phyloP scores from a whole-genome alignment of 1,140 invertebrate genomes.

The Leptopilina boulardi region DNA sequence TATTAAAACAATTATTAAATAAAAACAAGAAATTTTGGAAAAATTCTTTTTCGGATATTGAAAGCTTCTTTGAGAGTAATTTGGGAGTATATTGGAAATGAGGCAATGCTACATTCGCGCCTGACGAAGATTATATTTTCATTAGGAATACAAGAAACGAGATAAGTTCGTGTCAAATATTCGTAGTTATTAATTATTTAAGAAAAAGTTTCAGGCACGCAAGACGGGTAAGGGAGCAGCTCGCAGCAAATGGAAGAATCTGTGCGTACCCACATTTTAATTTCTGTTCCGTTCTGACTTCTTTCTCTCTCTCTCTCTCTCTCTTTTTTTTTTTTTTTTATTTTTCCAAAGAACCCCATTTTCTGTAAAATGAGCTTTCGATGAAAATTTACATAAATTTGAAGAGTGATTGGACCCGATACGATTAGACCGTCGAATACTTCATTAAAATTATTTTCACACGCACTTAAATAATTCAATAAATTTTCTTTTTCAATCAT shows the following conservation, averaged over 20 bases:
- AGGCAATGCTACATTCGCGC: constrained; percentile 53
- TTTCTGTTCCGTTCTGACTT: constrained; percentile 26
- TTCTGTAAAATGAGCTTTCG: constrained; percentile 16
- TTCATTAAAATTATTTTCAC: constrained; percentile 22
- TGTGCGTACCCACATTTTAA: constrained; percentile 46
- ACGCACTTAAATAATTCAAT: constrained; percentile 10
- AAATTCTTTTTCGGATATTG: constrained; percentile 39
- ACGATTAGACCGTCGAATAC: constrained; percentile 41
- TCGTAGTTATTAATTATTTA: constrained; percentile 46
- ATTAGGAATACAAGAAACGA: constrained; percentile 48
- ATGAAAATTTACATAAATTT: constrained; percentile 37
- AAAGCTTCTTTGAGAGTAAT: constrained; percentile 37
- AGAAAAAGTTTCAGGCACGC: constrained; percentile 70
- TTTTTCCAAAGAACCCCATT: constrained; percentile 31
- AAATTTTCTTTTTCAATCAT: not conserved
- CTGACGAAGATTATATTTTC: constrained; percentile 45
- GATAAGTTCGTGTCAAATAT: constrained; percentile 43
- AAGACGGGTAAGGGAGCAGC: constrained; percentile 72
- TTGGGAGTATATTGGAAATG: constrained; percentile 43
- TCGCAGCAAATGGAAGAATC: constrained; percentile 70
- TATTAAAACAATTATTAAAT: not conserved
- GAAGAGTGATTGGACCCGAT: constrained; percentile 54
- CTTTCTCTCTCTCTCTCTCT: constrained; percentile 44
- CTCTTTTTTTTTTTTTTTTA: constrained; percentile 29
- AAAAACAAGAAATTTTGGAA: not conserved